Conservation (phyloP, 2,797 vertebrate species). For the Malurus leucopterus region DNA sequence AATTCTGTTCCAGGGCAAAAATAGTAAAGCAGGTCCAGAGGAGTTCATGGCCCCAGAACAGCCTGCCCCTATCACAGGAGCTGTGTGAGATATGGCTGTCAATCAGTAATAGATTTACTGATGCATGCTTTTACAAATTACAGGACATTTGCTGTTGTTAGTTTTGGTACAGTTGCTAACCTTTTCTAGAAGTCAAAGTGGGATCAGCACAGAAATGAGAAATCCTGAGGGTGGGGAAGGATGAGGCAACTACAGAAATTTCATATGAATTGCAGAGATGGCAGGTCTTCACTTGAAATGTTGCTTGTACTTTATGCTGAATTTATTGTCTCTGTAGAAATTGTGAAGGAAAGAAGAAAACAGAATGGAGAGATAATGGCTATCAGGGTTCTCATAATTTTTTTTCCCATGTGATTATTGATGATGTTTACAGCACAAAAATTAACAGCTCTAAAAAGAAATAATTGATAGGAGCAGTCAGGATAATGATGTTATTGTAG, state of each 20-base stretch:
- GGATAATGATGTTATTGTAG: not conserved
- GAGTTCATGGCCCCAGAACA: not conserved
- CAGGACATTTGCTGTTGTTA: not conserved
- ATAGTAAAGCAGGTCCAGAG: not conserved
- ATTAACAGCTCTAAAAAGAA: not conserved
- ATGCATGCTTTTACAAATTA: not conserved
- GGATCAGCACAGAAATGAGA: not conserved
- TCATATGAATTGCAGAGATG: not conserved
- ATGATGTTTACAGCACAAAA: not conserved
- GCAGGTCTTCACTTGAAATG: not conserved
- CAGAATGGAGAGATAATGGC: not conserved
- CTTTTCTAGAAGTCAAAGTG: not conserved
- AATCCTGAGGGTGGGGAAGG: not conserved
- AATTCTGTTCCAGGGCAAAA: not conserved
- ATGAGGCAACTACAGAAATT: not conserved
- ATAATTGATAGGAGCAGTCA: not conserved
- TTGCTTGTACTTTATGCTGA: not conserved
- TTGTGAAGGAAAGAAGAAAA: not conserved
- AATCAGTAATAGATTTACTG: not conserved
- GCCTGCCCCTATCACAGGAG: not conserved
- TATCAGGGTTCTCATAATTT: not conserved
- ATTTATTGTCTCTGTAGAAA: not conserved
- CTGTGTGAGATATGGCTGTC: not conserved
- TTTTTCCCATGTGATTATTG: not conserved
- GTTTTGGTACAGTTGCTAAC: not conserved